Base-by-base conservation (phyloP, 2,113 vertebrate species). In the Rafetus swinhoei region DNA sequence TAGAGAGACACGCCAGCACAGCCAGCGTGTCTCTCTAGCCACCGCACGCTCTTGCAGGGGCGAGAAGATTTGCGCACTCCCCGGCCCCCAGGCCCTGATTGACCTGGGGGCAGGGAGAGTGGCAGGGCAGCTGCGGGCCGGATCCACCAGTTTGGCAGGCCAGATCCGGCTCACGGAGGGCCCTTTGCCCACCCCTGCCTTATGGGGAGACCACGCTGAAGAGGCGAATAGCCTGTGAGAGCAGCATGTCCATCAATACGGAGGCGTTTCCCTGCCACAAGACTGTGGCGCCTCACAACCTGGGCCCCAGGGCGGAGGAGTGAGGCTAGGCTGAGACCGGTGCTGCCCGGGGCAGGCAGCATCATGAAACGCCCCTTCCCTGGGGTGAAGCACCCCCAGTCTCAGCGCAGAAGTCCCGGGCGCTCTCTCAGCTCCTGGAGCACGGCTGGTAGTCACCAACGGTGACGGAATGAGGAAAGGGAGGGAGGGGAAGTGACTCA, bases 401-500 rank as follows among this genome's bases (percentile, higher is more conserved):
- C 62, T 65, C 60, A 29, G 14, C 7, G 62, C 27, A 32, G 29
- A 32, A 32, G 62, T 32, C 62, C 29, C 62, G 15, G 32, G 27
- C 29, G 27, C 27, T 11, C 60, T 65, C 29, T 82, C 86, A 91
- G 56, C 16, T 65, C 21, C 56, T 2, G 15, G 9, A 0, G 0
- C 3, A 1, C 2, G 16, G 87, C 60, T 74, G 79, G 87, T 10
- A 39, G 79, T 81, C 87, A 52, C 59, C 39, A 81, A 88, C 52
- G 77, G 87, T 85, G 96, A 60, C 12, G 57, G 82, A 89, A 35
- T 13, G 80, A 91, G 94, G 94, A 91, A 94, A 95, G 94, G 90
- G 55, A 45, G 55, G 90, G 60, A 94, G 79, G 87, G 54, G 85
- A 96, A 91, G 88, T 80, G 90, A 91, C 88, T 95, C 86, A 25